A percentile compares a stretch with the other conserved stretches of the same genome.
phyloP scores from a whole-genome alignment of 2,888 invertebrate genomes.

The Leptura quadrifasciata region DNA sequence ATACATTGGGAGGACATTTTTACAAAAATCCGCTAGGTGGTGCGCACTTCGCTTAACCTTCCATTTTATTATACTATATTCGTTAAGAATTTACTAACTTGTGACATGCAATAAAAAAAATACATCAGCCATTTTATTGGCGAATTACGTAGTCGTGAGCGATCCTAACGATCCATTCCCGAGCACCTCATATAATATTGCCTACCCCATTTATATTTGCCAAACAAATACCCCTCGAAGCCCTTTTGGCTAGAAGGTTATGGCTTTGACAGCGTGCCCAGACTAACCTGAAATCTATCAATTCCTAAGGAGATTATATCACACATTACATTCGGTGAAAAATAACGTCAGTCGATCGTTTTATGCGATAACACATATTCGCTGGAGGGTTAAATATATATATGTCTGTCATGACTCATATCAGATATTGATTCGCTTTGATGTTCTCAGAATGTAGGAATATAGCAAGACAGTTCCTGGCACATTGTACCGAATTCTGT shows the following conservation, averaged over 20 bases:
- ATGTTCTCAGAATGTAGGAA: not conserved
- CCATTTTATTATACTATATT: no score
- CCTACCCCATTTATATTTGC: slow-evolving; percentile 28
- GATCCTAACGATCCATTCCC: slow-evolving; percentile 11
- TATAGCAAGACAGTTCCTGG: not conserved
- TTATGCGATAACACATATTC: slow-evolving; percentile 21
- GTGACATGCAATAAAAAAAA: not conserved
- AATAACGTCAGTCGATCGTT: slow-evolving; percentile 22
- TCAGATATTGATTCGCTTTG: slow-evolving; percentile 17
- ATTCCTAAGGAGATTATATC: slow-evolving; percentile 27
- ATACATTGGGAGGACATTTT: no score
- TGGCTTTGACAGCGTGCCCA: slow-evolving; percentile 5
- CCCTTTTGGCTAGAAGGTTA: slow-evolving; percentile 14
- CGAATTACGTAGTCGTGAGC: slow-evolving; percentile 20
- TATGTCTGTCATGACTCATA: slow-evolving; percentile 23
- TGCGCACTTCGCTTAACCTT: no score
- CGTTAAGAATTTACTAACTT: no score
- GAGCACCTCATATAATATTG: slow-evolving; percentile 26
- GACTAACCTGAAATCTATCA: slow-evolving; percentile 27
- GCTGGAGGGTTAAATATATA: slow-evolving; percentile 21
- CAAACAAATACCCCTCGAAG: slow-evolving; percentile 18
- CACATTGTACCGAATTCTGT: slow-evolving; percentile 3
- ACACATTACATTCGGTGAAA: slow-evolving; percentile 16
- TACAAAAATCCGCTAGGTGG: no score
- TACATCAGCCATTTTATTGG: slow-evolving; percentile 9